A percentile compares a stretch with the other conserved stretches of the same genome.
phyloP scores from a whole-genome alignment of 2,888 invertebrate genomes.

The Ichneumon xanthorius region DNA sequence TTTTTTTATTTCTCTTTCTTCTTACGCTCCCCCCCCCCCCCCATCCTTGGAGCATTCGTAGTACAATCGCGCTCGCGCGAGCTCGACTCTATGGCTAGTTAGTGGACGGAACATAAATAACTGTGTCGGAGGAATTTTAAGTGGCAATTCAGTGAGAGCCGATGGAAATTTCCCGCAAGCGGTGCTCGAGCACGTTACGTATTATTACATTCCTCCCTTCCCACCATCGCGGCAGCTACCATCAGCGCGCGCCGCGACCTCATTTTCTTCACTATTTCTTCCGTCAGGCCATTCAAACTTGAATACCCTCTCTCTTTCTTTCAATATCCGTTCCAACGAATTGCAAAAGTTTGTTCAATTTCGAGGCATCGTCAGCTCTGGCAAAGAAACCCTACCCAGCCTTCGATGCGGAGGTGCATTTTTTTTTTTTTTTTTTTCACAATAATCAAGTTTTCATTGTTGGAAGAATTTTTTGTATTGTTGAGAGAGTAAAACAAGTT shows the following conservation, averaged over 20 bases:
- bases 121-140: constrained; percentile 70
- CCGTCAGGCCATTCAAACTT: constrained; percentile 64
- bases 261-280: constrained; percentile 65
- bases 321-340: constrained; percentile 68
- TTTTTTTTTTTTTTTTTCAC: constrained; percentile 3
- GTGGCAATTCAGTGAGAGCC: constrained; percentile 70
- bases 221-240: constrained; percentile 4
- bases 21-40: constrained; percentile 28
- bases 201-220: constrained; percentile 66
- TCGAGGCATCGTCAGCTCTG: constrained; percentile 45
- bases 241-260: constrained; percentile 41
- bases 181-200: constrained; percentile 68
- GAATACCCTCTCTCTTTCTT: constrained; percentile 67
- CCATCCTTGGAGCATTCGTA: constrained; percentile 7
- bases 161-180: constrained; percentile 70
- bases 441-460: constrained; percentile 51
- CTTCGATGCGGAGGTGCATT: constrained; percentile 26
- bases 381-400: constrained; percentile 46
- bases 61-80: constrained; percentile 53
- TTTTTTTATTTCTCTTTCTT: constrained; percentile 13
- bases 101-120: constrained; percentile 70
- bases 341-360: constrained; percentile 67
- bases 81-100: constrained; percentile 66
- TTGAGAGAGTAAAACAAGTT: neutral
- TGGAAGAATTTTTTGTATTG: constrained; percentile 24